These are phyloP conservation scores for Dusona sp. DNA, from an alignment of 2,888 invertebrate species.

Conservation along the genomic window DNA sequence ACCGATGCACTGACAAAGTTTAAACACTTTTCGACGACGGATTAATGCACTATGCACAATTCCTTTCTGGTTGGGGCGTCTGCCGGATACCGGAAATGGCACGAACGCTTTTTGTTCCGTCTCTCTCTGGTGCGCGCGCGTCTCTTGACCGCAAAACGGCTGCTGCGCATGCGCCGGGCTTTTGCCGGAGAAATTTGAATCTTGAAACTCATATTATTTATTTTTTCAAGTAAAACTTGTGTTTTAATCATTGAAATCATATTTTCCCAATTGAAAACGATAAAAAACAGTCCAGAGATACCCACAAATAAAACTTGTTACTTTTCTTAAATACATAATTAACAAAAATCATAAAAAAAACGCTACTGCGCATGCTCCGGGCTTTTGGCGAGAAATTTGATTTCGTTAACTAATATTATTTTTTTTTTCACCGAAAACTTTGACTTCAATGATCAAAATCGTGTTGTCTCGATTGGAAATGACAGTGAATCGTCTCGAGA, in stretches of 20 bases:
- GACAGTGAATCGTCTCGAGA: too few species aligned
- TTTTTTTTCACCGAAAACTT: too few species aligned
- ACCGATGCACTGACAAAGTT: constrained; percentile 19
- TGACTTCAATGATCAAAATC: too few species aligned
- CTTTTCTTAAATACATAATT: background rate
- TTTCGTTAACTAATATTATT: too few species aligned
- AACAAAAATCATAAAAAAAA: background rate
- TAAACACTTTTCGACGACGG: constrained; percentile 44
- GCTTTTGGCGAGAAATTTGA: background rate
- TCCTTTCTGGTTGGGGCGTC: constrained; percentile 70
- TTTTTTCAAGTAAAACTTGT: background rate
- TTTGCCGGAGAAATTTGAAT: constrained; percentile 33
- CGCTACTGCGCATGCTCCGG: background rate
- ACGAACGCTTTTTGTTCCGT: constrained; percentile 26
- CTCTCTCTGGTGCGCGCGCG: constrained; percentile 15
- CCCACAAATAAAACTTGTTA: background rate
- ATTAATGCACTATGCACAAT: constrained; percentile 56
- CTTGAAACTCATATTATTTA: background rate
- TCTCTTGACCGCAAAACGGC: background rate
- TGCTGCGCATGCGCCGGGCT: constrained; percentile 51
- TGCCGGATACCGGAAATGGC: constrained; percentile 72
- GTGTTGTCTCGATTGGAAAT: too few species aligned
- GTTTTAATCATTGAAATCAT: background rate
- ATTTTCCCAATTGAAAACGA: background rate
- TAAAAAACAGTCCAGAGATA: background rate